These are phyloP conservation scores for Melikaiella ostensackeni DNA, from an alignment of 2,888 invertebrate genomes.

Conservation along the genomic window DNA sequence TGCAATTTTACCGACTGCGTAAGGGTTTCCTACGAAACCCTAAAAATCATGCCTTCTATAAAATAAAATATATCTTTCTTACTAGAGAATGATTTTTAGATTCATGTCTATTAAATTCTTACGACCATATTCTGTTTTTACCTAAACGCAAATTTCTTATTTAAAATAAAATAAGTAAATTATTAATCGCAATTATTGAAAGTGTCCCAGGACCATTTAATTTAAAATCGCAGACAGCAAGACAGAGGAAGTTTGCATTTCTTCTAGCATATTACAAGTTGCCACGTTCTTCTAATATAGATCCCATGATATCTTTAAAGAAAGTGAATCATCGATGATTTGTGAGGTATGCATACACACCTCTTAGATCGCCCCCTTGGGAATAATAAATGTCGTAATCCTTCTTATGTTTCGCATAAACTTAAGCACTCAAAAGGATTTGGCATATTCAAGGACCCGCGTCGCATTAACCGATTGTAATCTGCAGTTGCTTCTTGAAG, in stretches of 20 bases:
- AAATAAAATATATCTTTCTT: too few relatives aligned
- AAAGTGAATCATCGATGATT: constrained; percentile 29
- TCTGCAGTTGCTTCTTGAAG: constrained; percentile 24
- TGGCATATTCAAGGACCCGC: constrained; percentile 37
- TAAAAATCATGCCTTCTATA: too few relatives aligned
- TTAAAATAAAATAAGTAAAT: too few relatives aligned
- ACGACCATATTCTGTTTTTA: too few relatives aligned
- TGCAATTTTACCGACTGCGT: too few relatives aligned
- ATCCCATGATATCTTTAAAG: constrained; percentile 6
- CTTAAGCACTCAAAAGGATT: constrained; percentile 34
- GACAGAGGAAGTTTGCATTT: constrained; percentile 1
- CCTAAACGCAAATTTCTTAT: too few relatives aligned
- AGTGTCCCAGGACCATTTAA: neutral
- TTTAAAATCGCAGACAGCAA: neutral
- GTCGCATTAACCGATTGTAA: constrained; percentile 27
- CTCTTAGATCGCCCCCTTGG: constrained; percentile 12
- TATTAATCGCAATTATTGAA: too few relatives aligned
- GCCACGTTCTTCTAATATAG: neutral
- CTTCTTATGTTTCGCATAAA: constrained; percentile 19
- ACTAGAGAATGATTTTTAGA: too few relatives aligned
- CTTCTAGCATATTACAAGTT: neutral
- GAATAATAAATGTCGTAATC: constrained; percentile 32
- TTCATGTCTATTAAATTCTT: too few relatives aligned
- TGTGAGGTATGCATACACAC: constrained; percentile 24
- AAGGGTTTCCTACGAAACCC: too few relatives aligned